Evolutionary conservation across 2,113 vertebrate species (phyloP), one percentile per base, ranked within the genome.

Genomic region (Vanacampus margaritifer): DNA sequence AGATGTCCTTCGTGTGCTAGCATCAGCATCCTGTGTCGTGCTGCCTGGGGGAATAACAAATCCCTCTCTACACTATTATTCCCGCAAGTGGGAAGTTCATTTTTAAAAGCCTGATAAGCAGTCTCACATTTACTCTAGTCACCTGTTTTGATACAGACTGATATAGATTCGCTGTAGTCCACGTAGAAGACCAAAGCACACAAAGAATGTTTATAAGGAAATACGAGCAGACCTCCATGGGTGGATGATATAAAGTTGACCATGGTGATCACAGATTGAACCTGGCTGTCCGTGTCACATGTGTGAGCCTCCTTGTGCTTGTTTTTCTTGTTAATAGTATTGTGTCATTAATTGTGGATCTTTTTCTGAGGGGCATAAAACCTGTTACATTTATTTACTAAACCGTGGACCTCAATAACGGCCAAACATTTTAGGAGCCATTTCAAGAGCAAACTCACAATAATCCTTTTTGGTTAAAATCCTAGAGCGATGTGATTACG

Each of bases 401-500:
- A 37, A 37, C 37, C 37, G n/a, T n/a, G n/a, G n/a, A n/a, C n/a
- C n/a, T n/a, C n/a, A n/a, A n/a, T n/a, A 39, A 39, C 37, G 4
- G 37, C 37, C 6, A 39, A 39, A 39, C 37, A 39, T 39, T 39
- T 39, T 39, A 10, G 37, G 37, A 39, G 37, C 37, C 37, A 39
- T 39, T 39, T 7, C 79, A 71, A 56, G 65, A 78, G 76, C 75
- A 71, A 73, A 59, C 78, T 73, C 72, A 54, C 71, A 79, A 70
- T 84, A 72, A 87, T 74, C 69, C 73, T 89, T 87, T 82, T 84
- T 73, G 78, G 80, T 69, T 41, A 58, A 81, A 90, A 85, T 26
- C 83, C 73, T 85, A 82, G 86, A 71, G 76, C 74, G 83, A 81
- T 75, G 72, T 21, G 84, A 90, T 89, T 86, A 82, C 78, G 3